Percentiles rank a stretch among this genome's conserved stretches.
Conservation (phyloP, 2,797 vertebrate genomes). For the Neopelma chrysocephalum region DNA sequence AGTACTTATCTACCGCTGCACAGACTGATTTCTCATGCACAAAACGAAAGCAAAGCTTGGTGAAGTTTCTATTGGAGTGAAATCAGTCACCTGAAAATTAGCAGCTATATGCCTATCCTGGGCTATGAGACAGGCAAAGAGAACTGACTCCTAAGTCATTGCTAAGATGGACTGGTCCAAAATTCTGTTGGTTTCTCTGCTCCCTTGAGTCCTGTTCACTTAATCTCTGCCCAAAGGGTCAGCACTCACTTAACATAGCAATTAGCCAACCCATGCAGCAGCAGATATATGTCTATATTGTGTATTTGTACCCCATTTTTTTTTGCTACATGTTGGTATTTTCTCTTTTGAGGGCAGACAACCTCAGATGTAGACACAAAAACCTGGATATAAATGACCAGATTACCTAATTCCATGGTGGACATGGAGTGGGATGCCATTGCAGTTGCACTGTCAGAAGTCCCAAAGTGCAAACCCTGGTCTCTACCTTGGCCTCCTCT, state of each 20-base stretch:
- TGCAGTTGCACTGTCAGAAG: background rate
- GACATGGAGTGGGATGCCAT: fast-evolving
- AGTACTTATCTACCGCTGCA: background rate
- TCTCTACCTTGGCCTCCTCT: background rate
- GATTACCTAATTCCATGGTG: fast-evolving
- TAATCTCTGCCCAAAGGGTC: background rate
- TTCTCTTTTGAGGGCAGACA: background rate
- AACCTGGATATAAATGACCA: no score
- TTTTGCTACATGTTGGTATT: background rate
- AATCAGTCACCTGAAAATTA: background rate
- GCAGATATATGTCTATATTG: background rate
- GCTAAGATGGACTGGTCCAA: background rate
- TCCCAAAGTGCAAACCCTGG: background rate
- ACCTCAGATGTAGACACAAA: background rate
- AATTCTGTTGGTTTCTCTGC: background rate
- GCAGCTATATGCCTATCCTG: background rate
- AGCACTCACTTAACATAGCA: background rate
- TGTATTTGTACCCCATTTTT: background rate
- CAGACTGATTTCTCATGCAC: background rate
- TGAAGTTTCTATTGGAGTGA: background rate
- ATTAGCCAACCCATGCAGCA: background rate
- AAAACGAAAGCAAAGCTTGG: background rate
- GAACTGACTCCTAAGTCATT: background rate
- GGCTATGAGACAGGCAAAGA: background rate
- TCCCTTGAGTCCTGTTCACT: fast-evolving